Conservation (phyloP, 2,113 vertebrate genomes). For the Sciurus niger region DNA sequence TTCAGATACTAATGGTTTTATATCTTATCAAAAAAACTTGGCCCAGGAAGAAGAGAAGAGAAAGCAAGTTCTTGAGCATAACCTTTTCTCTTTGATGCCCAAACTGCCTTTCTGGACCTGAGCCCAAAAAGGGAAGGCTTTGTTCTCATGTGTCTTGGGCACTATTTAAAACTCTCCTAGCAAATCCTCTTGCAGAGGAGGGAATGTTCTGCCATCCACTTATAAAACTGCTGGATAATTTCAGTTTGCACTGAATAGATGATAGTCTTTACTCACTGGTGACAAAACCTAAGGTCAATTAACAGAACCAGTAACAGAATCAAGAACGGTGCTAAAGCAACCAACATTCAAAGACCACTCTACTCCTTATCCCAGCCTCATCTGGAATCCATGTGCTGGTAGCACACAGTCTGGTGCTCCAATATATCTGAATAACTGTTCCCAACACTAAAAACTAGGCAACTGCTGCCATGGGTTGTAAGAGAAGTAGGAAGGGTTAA, state of each 20-base stretch:
- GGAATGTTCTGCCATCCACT: background rate
- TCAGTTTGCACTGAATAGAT: background rate
- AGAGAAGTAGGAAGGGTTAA: background rate
- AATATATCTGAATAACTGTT: background rate
- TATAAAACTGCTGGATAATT: constrained; percentile 4
- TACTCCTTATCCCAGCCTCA: background rate
- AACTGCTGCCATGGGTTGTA: background rate
- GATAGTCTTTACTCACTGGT: background rate
- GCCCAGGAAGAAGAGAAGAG: constrained; percentile 53
- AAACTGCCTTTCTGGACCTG: constrained; percentile 40
- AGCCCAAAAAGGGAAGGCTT: background rate
- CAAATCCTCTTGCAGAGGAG: background rate
- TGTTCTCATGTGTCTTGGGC: constrained; percentile 25
- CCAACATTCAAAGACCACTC: background rate
- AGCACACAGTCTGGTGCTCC: background rate
- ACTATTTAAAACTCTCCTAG: constrained; percentile 26
- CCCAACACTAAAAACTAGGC: background rate
- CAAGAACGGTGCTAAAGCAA: background rate
- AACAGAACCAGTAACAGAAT: background rate
- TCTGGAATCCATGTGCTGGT: background rate
- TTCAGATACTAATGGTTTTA: constrained; percentile 55
- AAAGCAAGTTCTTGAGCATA: constrained; percentile 33
- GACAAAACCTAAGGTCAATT: background rate
- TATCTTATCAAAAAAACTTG: constrained; percentile 25
- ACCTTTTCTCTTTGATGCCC: constrained; percentile 32